These are phyloP conservation scores for Sebastes wilsoni DNA, from an alignment of 2,797 vertebrate species.

Conservation along the genomic window DNA sequence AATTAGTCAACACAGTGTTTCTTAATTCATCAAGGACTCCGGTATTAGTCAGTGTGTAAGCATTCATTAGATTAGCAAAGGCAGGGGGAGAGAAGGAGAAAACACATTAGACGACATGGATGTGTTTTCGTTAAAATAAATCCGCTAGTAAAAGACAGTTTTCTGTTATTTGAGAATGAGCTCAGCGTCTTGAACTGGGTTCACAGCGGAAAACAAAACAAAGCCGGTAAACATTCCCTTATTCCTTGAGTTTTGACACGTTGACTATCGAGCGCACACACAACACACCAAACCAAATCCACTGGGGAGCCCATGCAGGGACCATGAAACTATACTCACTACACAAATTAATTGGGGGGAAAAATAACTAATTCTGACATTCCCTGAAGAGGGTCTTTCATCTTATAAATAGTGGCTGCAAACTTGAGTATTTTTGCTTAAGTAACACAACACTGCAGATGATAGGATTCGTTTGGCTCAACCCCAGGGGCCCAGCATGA, in stretches of 20 bases:
- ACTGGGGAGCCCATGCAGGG: conserved; percentile 66
- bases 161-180: conserved; percentile 43
- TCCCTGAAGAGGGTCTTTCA: conserved; percentile 84
- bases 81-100: conserved; percentile 24
- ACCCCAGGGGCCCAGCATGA: conserved; percentile 74
- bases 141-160: conserved; percentile 27
- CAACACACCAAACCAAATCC: conserved; percentile 69
- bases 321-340: conserved; percentile 73
- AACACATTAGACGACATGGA: conserved; percentile 23
- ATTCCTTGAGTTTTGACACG: conserved; percentile 66
- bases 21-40: conserved; percentile 70
- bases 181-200: conserved; percentile 23
- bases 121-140: conserved; percentile 36
- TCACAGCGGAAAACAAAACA: conserved; percentile 48
- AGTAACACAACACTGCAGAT: conserved; percentile 79
- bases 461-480: conserved; percentile 74
- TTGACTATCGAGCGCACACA: conserved; percentile 69
- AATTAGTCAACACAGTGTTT: conserved; percentile 79
- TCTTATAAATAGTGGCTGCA: conserved; percentile 84
- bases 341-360: conserved; percentile 79
- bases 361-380: conserved; percentile 79
- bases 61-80: conserved; percentile 55
- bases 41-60: conserved; percentile 50
- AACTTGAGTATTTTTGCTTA: conserved; percentile 77
- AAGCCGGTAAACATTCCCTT: conserved; percentile 49